Evolutionary conservation across 2,797 vertebrate genomes (phyloP).

Genomic region (Thamnophis elegans): DNA sequence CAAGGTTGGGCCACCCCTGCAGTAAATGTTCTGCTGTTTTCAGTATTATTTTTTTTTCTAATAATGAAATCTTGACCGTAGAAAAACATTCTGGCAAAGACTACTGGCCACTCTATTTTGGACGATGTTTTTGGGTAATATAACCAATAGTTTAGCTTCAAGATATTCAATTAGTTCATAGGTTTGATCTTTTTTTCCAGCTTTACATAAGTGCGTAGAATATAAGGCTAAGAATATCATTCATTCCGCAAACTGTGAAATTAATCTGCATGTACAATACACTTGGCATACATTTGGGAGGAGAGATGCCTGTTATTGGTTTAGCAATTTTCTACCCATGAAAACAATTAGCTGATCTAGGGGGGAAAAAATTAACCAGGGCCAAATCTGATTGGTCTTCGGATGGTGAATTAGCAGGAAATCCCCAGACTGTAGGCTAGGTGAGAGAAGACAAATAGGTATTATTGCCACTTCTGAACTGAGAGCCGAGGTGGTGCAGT

Average conservation of each 20-base stretch:
- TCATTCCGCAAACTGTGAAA: not conserved
- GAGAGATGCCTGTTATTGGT: not conserved
- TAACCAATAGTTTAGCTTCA: not conserved
- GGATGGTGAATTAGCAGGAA: not conserved
- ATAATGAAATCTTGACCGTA: not conserved
- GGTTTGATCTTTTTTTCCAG: not conserved
- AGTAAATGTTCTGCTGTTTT: slow-evolving; percentile 6
- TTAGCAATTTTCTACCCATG: not conserved
- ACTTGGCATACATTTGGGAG: not conserved
- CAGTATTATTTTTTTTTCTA: not conserved
- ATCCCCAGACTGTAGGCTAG: not conserved
- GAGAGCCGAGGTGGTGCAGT: too few relatives aligned
- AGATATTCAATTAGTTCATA: slow-evolving; percentile 3
- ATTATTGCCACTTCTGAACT: not conserved
- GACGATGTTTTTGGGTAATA: not conserved
- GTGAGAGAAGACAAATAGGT: not conserved
- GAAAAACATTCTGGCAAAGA: not conserved
- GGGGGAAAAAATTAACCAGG: not conserved
- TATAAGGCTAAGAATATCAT: not conserved
- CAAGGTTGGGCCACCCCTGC: not conserved
- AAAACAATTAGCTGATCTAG: not conserved
- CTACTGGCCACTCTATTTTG: not conserved
- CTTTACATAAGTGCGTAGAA: slow-evolving; percentile 2
- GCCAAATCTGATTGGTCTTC: not conserved
- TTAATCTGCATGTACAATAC: not conserved